phyloP scores from a whole-genome alignment of 2,888 invertebrate species.

The Xylophagus ater region DNA sequence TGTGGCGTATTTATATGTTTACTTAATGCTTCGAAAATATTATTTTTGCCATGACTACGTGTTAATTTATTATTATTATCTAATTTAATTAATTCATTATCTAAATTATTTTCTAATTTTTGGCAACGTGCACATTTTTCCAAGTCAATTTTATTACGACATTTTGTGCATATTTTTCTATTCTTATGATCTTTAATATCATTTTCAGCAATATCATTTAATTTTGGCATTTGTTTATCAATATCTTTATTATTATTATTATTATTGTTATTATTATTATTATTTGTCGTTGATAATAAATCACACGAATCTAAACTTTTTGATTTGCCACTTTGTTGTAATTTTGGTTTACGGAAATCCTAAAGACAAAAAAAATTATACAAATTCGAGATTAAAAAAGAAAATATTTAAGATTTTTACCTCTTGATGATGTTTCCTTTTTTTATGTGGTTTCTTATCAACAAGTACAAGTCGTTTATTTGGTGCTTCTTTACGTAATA shows the following conservation, averaged over 20 bases:
- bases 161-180: conserved; percentile 28
- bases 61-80: conserved; percentile 1
- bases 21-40: not conserved
- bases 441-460: conserved; percentile 49
- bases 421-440: conserved; percentile 29
- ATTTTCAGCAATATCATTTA: conserved; percentile 33
- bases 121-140: conserved; percentile 31
- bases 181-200: conserved; percentile 24
- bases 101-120: conserved; percentile 7
- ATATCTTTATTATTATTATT: conserved; percentile 29
- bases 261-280: conserved; percentile 20
- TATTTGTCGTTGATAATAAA: conserved; percentile 43
- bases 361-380: conserved; percentile 10
- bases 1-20: not conserved
- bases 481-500: conserved; percentile 63
- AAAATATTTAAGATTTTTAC: conserved; percentile 18
- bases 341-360: conserved; percentile 32
- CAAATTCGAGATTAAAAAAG: not conserved
- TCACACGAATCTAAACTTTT: conserved; percentile 79
- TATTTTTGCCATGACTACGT: conserved; percentile 3
- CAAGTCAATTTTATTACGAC: conserved; percentile 27
- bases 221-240: conserved; percentile 29
- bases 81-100: conserved; percentile 2
- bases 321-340: conserved; percentile 44
- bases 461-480: conserved; percentile 62